Conservation (phyloP, 2,113 vertebrate species). For the Neogobius melanostomus region DNA sequence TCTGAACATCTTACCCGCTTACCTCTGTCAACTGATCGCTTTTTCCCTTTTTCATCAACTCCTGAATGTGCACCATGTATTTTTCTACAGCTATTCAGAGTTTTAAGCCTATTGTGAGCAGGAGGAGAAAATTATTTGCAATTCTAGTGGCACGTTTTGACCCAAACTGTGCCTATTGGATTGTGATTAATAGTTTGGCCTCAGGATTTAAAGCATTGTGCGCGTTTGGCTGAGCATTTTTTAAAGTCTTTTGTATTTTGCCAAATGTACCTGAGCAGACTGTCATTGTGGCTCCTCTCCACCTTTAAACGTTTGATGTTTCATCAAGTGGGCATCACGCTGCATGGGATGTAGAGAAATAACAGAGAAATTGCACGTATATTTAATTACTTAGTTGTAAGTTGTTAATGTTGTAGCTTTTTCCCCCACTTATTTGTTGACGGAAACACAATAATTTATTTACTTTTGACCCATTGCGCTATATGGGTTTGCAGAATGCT, state of each 20-base stretch:
- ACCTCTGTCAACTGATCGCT: constrained; percentile 35
- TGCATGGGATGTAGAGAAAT: background rate
- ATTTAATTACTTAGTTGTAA: background rate
- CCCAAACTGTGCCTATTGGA: background rate
- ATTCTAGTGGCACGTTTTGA: constrained; percentile 8
- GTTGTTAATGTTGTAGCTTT: too few species aligned
- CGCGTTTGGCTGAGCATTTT: constrained; percentile 34
- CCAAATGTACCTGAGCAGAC: constrained; percentile 13
- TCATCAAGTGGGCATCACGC: background rate
- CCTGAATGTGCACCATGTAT: constrained; percentile 21
- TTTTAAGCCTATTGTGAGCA: constrained; percentile 26
- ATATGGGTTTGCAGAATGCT: background rate
- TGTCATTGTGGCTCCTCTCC: constrained; percentile 2
- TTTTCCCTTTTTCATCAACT: background rate
- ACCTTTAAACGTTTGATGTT: constrained; percentile 2
- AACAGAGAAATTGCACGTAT: background rate
- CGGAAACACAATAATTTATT: too few species aligned
- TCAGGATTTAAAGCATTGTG: constrained; percentile 24
- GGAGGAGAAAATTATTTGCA: constrained; percentile 36
- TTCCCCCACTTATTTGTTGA: too few species aligned
- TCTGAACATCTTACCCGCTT: constrained; percentile 43
- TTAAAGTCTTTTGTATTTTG: constrained; percentile 44
- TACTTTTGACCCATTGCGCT: background rate
- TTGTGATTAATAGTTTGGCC: constrained; percentile 23
- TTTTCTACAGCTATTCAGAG: constrained; percentile 28